Conservation (phyloP, 2,797 vertebrate genomes). For the Paramormyrops hopkinsi region DNA sequence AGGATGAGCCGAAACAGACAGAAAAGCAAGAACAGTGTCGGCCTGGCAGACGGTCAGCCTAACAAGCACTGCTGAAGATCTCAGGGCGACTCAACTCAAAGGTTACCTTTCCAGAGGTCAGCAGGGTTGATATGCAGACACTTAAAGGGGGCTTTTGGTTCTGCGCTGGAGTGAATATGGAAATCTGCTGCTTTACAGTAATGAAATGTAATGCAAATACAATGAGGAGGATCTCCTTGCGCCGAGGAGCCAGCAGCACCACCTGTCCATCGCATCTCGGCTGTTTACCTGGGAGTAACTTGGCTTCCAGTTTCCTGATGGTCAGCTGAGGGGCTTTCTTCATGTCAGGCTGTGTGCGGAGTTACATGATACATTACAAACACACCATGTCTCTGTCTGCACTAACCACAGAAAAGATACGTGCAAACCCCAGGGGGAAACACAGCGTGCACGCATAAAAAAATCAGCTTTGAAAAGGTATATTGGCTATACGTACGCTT, state of each 20-base stretch:
- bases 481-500: background rate
- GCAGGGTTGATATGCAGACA: background rate
- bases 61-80: background rate
- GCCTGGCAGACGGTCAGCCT: background rate
- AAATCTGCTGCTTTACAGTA: background rate
- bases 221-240: background rate
- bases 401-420: background rate
- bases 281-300: conserved; percentile 79
- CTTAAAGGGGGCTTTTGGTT: background rate
- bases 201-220: background rate
- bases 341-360: conserved; percentile 64
- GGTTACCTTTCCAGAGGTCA: background rate
- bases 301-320: conserved; percentile 84
- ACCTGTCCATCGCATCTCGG: background rate
- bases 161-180: background rate
- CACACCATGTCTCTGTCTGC: background rate
- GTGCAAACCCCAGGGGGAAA: background rate
- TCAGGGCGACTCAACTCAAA: background rate
- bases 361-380: background rate
- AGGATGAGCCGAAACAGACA: background rate
- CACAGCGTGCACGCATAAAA: background rate
- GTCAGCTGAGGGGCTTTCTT: conserved; percentile 70
- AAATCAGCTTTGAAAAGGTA: background rate
- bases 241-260: background rate
- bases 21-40: background rate